Conservation (phyloP, 2,797 vertebrate species). For the Centropyge bicolor region DNA sequence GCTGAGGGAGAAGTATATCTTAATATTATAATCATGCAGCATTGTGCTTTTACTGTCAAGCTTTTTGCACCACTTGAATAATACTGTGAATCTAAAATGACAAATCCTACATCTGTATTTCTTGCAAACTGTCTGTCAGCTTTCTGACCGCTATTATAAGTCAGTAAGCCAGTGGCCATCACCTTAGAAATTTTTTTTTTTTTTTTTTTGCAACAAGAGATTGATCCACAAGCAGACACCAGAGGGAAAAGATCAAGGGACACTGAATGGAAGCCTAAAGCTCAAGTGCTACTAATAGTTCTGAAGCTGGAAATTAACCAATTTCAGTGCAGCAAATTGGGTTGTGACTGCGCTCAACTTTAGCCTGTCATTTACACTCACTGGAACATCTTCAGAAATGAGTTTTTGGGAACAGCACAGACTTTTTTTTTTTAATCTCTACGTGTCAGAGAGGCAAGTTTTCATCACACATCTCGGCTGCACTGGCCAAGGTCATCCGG, state of each 20-base stretch:
- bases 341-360: conserved; percentile 28
- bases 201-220: conserved; percentile 15
- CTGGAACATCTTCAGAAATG: conserved; percentile 36
- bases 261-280: conserved; percentile 14
- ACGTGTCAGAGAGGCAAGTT: conserved; percentile 27
- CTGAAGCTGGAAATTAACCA: conserved; percentile 37
- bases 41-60: background rate
- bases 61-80: conserved; percentile 8
- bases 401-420: conserved; percentile 1
- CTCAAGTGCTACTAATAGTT: conserved; percentile 16
- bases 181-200: conserved; percentile 6
- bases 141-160: conserved; percentile 9
- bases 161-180: background rate
- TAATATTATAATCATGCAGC: conserved; percentile 1
- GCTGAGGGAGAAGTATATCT: background rate
- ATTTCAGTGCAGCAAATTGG: conserved; percentile 12
- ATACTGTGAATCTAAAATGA: background rate
- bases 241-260: conserved; percentile 20
- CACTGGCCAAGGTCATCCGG: background rate
- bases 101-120: background rate
- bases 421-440: conserved; percentile 18
- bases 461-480: conserved; percentile 20
- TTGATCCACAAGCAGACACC: conserved; percentile 3
- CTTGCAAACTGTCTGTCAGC: conserved; percentile 3
- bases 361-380: conserved; percentile 20